These are phyloP conservation scores for Amblyjoppa proteus DNA, from an alignment of 2,888 invertebrate genomes.

Conservation along the genomic window DNA sequence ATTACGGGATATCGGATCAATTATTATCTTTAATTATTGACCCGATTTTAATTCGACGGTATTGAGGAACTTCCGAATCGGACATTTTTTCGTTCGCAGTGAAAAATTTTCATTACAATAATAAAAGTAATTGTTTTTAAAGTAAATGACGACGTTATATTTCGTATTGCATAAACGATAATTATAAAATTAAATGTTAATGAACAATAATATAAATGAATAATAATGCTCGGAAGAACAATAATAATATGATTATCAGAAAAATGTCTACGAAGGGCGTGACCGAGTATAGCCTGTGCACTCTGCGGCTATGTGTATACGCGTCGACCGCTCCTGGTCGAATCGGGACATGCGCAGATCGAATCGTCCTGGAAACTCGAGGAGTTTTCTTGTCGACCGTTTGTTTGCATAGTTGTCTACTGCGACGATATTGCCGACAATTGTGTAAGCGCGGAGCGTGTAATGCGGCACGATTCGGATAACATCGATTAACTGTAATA, in stretches of 20 bases:
- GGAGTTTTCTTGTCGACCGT: slow-evolving; percentile 38
- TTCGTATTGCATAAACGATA: no score
- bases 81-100: no score
- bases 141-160: no score
- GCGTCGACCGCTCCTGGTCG: slow-evolving; percentile 69
- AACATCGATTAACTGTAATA: background rate
- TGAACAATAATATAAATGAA: background rate
- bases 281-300: slow-evolving; percentile 70
- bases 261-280: slow-evolving; percentile 75
- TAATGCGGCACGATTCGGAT: background rate
- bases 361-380: slow-evolving; percentile 76
- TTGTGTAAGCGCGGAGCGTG: background rate
- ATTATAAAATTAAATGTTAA: no score
- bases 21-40: background rate
- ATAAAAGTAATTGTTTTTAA: no score
- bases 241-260: background rate
- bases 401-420: slow-evolving; percentile 18
- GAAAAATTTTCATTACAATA: no score
- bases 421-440: background rate
- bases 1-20: background rate
- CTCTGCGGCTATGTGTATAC: slow-evolving; percentile 38
- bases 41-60: no score
- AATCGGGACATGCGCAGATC: slow-evolving; percentile 78
- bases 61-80: no score
- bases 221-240: background rate